Evolutionary conservation across 1,140 invertebrate genomes (phyloP).

Genomic region (Ceratosolen fusciceps): DNA sequence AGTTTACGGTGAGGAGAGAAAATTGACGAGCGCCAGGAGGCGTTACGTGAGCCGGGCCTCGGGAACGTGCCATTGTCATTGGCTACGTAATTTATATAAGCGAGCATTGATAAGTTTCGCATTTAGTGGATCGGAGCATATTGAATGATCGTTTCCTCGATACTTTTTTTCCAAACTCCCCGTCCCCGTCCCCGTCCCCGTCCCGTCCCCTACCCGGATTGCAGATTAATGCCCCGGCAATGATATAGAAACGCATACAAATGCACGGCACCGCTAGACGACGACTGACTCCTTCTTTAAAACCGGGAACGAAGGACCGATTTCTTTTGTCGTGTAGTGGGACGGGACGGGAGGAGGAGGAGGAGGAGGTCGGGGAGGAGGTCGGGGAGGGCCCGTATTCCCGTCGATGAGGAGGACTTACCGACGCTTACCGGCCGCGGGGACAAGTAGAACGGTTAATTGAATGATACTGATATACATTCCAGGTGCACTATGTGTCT

Average conservation of each 20-base stretch:
- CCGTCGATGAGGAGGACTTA: no score
- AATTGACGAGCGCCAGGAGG: constrained; percentile 5
- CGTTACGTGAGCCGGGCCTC: neutral
- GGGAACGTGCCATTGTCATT: constrained; percentile 8
- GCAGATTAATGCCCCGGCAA: neutral
- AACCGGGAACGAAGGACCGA: neutral
- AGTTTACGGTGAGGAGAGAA: neutral
- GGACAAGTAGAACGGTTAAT: neutral
- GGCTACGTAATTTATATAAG: constrained; percentile 7
- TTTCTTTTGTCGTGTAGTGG: no score
- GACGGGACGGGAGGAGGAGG: no score
- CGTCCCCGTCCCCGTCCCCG: no score
- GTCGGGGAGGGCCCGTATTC: no score
- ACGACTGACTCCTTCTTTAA: neutral
- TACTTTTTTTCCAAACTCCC: no score
- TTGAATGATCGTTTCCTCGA: neutral
- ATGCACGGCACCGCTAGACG: neutral
- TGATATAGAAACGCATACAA: neutral
- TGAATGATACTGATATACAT: constrained; percentile 2
- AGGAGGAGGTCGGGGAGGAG: no score
- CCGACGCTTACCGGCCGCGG: no score
- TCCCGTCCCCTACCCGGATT: neutral
- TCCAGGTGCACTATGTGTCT: neutral
- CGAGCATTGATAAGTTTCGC: constrained; percentile 5
- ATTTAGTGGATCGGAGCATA: neutral